Evolutionary conservation across 2,797 vertebrate species (phyloP).

Genomic region (Chrosomus eos): DNA sequence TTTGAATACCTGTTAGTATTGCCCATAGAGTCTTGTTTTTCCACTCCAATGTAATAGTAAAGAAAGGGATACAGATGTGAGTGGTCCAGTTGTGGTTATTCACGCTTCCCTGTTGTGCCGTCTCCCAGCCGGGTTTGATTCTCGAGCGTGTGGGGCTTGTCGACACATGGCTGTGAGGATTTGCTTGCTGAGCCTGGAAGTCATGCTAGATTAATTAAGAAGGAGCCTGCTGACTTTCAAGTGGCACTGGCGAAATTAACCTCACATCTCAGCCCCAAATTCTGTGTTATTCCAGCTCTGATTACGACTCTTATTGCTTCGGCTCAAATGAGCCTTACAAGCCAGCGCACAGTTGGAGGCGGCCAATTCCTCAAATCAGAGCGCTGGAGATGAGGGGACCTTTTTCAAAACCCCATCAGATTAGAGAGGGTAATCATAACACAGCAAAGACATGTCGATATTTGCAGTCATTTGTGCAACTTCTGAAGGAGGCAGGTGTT

Average conservation of each 20-base stretch:
- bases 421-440: slow-evolving; percentile 59
- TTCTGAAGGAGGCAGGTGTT: slow-evolving; percentile 53
- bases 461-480: slow-evolving; percentile 46
- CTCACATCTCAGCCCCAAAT: slow-evolving; percentile 61
- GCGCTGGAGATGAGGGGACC: slow-evolving; percentile 25
- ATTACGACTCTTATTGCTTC: slow-evolving; percentile 53
- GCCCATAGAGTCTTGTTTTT: background rate
- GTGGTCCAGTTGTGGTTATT: slow-evolving; percentile 32
- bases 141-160: slow-evolving; percentile 33
- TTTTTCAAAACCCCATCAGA: slow-evolving; percentile 51
- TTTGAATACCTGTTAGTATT: background rate
- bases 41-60: background rate
- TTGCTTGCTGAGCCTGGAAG: slow-evolving; percentile 71
- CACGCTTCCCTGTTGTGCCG: slow-evolving; percentile 8
- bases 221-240: slow-evolving; percentile 82
- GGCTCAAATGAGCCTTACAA: slow-evolving; percentile 56
- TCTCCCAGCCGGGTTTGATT: slow-evolving; percentile 26
- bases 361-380: slow-evolving; percentile 53
- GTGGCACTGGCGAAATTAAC: slow-evolving; percentile 75
- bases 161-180: slow-evolving; percentile 47
- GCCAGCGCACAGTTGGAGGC: slow-evolving; percentile 49
- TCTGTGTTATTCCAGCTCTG: slow-evolving; percentile 52
- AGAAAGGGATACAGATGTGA: slow-evolving; percentile 14
- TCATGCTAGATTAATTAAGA: slow-evolving; percentile 81
- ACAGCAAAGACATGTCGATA: slow-evolving; percentile 51